Evolutionary conservation across 2,113 vertebrate genomes (phyloP).

Genomic region (Peucedramus taeniatus): DNA sequence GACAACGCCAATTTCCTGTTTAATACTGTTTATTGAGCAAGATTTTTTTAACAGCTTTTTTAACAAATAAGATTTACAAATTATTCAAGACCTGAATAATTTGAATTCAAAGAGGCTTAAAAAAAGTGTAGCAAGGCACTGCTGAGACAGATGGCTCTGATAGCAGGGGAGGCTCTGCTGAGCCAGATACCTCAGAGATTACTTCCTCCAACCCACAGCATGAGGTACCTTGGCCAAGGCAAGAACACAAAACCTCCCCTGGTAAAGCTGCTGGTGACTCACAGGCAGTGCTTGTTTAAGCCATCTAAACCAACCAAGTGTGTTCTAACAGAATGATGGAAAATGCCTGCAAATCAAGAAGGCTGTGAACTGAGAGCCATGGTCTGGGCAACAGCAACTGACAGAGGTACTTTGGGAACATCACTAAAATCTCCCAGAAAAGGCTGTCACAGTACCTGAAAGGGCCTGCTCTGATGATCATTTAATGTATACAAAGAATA

Average conservation of each 20-base stretch:
- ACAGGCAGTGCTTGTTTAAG: neutral
- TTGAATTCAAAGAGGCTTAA: neutral
- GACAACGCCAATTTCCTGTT: neutral
- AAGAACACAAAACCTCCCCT: neutral
- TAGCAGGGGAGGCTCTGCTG: conserved; percentile 18
- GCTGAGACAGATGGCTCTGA: conserved; percentile 34
- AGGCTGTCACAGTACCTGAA: neutral
- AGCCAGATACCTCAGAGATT: neutral
- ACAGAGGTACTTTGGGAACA: neutral
- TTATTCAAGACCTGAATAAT: neutral
- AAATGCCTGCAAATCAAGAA: neutral
- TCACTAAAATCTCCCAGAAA: neutral
- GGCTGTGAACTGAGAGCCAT: neutral
- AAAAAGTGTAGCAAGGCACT: neutral
- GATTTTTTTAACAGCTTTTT: neutral
- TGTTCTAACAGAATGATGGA: neutral
- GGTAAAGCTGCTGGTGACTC: neutral
- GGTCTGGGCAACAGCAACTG: neutral
- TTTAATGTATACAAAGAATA: neutral
- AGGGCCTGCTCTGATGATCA: neutral
- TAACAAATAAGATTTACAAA: neutral
- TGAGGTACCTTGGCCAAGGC: neutral
- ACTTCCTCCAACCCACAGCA: conserved; percentile 32
- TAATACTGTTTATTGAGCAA: neutral
- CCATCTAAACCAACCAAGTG: neutral